A percentile compares a stretch with the other conserved stretches of the same genome.
Evolutionary conservation across 1,140 invertebrate species (phyloP).

Genomic region (Zaprionus ornatus): DNA sequence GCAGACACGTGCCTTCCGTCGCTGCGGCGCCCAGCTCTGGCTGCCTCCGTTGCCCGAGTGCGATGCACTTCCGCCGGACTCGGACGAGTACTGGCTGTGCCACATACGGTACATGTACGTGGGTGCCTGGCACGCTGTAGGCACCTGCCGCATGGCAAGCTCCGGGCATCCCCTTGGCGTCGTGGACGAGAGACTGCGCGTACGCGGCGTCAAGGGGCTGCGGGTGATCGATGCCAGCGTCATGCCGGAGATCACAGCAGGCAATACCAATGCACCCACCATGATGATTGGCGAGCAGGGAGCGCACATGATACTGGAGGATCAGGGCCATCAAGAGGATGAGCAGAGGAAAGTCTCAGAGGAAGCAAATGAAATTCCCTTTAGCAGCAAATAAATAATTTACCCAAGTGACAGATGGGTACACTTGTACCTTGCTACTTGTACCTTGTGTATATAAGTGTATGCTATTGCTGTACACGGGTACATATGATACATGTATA

Average conservation of each 20-base stretch:
- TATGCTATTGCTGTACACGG: neutral
- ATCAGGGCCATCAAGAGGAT: slow-evolving; percentile 36
- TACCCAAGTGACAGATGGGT: neutral
- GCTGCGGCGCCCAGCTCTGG: slow-evolving; percentile 82
- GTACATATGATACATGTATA: neutral
- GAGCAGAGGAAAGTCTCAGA: neutral
- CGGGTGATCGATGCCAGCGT: slow-evolving; percentile 92
- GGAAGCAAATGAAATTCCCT: neutral
- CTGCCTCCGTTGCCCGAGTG: slow-evolving; percentile 84
- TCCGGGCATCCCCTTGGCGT: slow-evolving; percentile 86
- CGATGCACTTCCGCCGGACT: slow-evolving; percentile 76
- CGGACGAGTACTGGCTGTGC: slow-evolving; percentile 87
- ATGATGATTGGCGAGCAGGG: slow-evolving; percentile 92
- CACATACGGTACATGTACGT: slow-evolving; percentile 86
- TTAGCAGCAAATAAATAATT: neutral
- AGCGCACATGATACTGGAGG: slow-evolving; percentile 88
- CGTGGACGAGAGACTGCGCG: slow-evolving; percentile 87
- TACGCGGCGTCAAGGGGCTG: slow-evolving; percentile 87
- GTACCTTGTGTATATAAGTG: neutral
- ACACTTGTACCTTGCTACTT: neutral
- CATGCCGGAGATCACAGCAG: slow-evolving; percentile 90
- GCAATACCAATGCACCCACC: slow-evolving; percentile 90
- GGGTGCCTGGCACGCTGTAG: slow-evolving; percentile 89
- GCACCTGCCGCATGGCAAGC: slow-evolving; percentile 91
- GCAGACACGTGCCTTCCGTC: slow-evolving; percentile 84